Evolutionary conservation across 2,888 invertebrate genomes (phyloP).

Genomic region (Cephus nigrinus): DNA sequence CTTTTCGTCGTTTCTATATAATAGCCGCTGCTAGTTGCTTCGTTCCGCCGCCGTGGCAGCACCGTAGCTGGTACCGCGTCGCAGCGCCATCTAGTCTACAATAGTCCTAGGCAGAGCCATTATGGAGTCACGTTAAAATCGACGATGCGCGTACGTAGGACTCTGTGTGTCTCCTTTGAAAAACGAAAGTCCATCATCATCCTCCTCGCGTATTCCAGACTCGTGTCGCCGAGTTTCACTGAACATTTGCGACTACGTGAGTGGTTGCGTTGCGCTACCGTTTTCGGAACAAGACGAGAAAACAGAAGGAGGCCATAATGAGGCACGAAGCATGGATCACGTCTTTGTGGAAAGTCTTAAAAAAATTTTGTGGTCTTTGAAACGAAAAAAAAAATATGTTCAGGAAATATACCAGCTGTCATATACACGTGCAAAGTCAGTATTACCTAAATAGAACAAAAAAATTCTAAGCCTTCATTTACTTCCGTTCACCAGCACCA

Average conservation of each 20-base stretch:
- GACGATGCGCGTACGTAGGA: not conserved
- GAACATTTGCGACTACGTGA: constrained; percentile 42
- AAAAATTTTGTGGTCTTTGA: not conserved
- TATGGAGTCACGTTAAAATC: not conserved
- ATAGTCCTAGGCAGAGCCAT: not conserved
- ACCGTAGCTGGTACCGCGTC: not conserved
- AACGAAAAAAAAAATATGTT: not conserved
- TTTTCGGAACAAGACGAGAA: not conserved
- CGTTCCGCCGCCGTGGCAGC: not conserved
- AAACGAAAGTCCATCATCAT: constrained; percentile 52
- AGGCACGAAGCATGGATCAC: not conserved
- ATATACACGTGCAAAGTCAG: not conserved
- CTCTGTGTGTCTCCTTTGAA: constrained; percentile 17
- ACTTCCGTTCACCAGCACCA: not conserved
- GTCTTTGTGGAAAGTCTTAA: not conserved
- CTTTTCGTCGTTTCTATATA: not conserved
- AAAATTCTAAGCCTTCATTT: not conserved
- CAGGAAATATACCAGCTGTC: not conserved
- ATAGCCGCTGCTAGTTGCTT: no score
- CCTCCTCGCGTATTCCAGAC: constrained; percentile 58
- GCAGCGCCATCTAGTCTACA: not conserved
- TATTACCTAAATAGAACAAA: not conserved
- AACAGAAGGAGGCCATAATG: not conserved
- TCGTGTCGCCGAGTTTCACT: constrained; percentile 59
- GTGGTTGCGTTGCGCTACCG: constrained; percentile 8